phyloP scores from a whole-genome alignment of 2,113 vertebrate genomes.

The Nerophis ophidion region DNA sequence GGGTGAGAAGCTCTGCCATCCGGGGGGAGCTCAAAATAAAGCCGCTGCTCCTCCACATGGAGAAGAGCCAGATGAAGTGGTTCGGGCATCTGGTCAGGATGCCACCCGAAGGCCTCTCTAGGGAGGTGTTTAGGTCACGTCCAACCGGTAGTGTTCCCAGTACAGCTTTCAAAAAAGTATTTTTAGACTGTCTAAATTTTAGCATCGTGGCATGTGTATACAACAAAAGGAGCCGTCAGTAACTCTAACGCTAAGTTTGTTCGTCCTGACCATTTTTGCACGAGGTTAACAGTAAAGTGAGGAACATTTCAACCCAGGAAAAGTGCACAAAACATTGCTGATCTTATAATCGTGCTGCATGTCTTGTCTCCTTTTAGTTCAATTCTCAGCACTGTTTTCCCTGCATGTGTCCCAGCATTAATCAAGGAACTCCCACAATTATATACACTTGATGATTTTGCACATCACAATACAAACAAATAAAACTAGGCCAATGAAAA shows the following conservation, averaged over 20 bases:
- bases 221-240: slow-evolving; percentile 43
- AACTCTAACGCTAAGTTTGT: slow-evolving; percentile 50
- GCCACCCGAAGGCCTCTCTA: no score
- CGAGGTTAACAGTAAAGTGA: slow-evolving; percentile 19
- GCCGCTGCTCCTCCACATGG: no score
- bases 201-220: slow-evolving; percentile 27
- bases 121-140: no score
- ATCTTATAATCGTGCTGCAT: slow-evolving; percentile 25
- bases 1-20: no score
- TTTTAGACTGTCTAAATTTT: no score
- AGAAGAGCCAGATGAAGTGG: no score
- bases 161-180: no score
- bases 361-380: neutral
- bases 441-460: slow-evolving; percentile 14
- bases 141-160: no score
- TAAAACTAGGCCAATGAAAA: no score
- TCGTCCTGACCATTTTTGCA: slow-evolving; percentile 60
- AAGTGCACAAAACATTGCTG: neutral
- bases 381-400: slow-evolving; percentile 3
- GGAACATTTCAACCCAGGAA: neutral
- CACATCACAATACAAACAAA: neutral
- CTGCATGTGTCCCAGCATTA: slow-evolving; percentile 26
- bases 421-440: neutral
- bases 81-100: no score
- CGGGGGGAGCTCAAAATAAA: no score